Evolutionary conservation across 2,888 invertebrate genomes (phyloP), one percentile per base, ranked within the genome.

Genomic region (Tipula helvola): DNA sequence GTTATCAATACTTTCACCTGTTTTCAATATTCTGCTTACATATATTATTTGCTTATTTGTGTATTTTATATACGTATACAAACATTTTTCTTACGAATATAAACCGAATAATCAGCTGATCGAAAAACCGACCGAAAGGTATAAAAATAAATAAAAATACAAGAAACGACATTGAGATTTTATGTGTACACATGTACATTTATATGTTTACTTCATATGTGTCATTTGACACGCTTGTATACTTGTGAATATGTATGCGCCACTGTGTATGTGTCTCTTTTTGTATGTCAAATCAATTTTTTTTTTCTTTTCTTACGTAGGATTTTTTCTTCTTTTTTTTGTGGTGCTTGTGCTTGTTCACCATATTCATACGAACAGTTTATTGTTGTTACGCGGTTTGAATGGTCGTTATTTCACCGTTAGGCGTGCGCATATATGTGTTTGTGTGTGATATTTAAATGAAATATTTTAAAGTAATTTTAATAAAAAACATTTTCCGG

Each of bases 1-100:
- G 84, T 84, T 84, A 84, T 84, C 84, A 84, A 84, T 84, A 84
- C 84, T 84, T 84, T 84, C 84, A 84, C 84, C 84, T 84, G 84
- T 84, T 84, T 39, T 84, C 84, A 71, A n/a, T 71, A 57, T 57
- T 57, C 57, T 57, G 57, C 47, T 57, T 57, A 57, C 10, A 18
- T 18, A 28, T 28, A 28, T 71, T 12, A 71, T 28, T 71, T 71
- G 18, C 10, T 71, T 71, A 28, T 18, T 71, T 71, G 71, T 71
- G 71, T 71, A 28, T 71, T 8, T 28, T 10, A 16, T 52, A 28
- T 12, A 12, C 28, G 28, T 3, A 28, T 10, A 28, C 71, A 71
- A 10, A 28, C 28, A 28, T 28, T 71, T 28, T 71, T 71, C 28
- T 10, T 71, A 71, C 71, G 71, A 71, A 71, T 71, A 13, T 28